Evolutionary conservation across 1,140 invertebrate species (phyloP).

Genomic region (Eulimnadia texana): DNA sequence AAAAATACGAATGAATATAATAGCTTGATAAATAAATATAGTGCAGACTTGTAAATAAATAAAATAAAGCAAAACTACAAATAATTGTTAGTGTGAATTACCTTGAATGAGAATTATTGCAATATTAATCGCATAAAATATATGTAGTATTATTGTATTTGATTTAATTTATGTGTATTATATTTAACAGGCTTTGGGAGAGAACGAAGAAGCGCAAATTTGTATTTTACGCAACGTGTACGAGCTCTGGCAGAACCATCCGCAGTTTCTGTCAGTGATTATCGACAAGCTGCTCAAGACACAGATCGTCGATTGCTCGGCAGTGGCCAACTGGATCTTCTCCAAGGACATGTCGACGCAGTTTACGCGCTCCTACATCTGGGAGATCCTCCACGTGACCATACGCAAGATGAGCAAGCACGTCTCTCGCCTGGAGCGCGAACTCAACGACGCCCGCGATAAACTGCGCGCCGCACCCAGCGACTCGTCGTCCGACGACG

Average conservation of each 20-base stretch:
- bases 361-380: constrained; percentile 83
- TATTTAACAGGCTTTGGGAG: constrained; percentile 69
- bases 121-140: no score
- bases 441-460: constrained; percentile 72
- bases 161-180: no score
- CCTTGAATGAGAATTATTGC: no score
- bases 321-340: constrained; percentile 97
- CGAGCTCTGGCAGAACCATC: constrained; percentile 85
- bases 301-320: constrained; percentile 88
- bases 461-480: constrained; percentile 51
- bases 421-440: constrained; percentile 68
- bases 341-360: constrained; percentile 86
- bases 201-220: constrained; percentile 90
- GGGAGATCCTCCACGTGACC: constrained; percentile 91
- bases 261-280: constrained; percentile 92
- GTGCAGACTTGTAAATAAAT: no score
- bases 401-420: constrained; percentile 95
- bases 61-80: no score
- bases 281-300: constrained; percentile 96
- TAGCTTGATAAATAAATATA: no score
- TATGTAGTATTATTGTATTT: no score
- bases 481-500: constrained; percentile 39
- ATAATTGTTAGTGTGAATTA: no score
- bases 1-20: no score
- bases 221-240: constrained; percentile 84